A percentile compares a stretch with the other conserved stretches of the same genome.
phyloP scores from a whole-genome alignment of 2,888 invertebrate genomes.

The Orchestes rusci region DNA sequence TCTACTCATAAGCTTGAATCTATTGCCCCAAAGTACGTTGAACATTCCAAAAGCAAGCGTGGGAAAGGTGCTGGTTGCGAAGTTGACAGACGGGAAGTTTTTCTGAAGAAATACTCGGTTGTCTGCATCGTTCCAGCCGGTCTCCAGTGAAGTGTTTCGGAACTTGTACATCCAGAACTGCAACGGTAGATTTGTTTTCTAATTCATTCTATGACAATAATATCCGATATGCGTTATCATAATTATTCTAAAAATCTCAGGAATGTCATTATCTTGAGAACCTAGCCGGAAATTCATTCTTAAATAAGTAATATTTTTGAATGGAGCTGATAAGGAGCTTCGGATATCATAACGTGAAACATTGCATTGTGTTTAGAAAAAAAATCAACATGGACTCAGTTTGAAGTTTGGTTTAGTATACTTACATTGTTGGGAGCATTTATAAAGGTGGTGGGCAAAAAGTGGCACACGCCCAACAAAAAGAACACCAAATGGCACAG shows the following conservation, averaged over 20 bases:
- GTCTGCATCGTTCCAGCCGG: slow-evolving; percentile 15
- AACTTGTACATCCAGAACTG: slow-evolving; percentile 29
- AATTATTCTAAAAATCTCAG: no score
- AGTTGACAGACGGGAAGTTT: slow-evolving; percentile 25
- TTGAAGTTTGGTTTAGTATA: no score
- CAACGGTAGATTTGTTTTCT: no score
- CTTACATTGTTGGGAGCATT: slow-evolving; percentile 28
- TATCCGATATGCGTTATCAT: no score
- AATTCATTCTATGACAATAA: no score
- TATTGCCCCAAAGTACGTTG: slow-evolving; percentile 22
- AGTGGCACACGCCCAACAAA: slow-evolving; percentile 27
- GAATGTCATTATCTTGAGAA: no score
- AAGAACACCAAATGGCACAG: slow-evolving; percentile 21
- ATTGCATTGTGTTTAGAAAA: no score
- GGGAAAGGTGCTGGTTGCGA: slow-evolving; percentile 22
- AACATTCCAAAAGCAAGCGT: slow-evolving; percentile 23
- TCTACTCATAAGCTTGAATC: slow-evolving; percentile 20
- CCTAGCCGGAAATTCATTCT: no score
- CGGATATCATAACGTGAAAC: no score
- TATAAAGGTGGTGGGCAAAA: slow-evolving; percentile 26
- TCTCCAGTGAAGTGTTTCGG: slow-evolving; percentile 16
- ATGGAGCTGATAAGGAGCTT: no score
- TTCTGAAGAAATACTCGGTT: slow-evolving; percentile 22
- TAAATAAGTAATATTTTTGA: no score
- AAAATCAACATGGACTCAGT: no score